A percentile compares a stretch with the other conserved stretches of the same genome.
These are phyloP conservation scores for Bovichtus variegatus DNA, from an alignment of 2,797 vertebrate genomes.

Conservation along the genomic window DNA sequence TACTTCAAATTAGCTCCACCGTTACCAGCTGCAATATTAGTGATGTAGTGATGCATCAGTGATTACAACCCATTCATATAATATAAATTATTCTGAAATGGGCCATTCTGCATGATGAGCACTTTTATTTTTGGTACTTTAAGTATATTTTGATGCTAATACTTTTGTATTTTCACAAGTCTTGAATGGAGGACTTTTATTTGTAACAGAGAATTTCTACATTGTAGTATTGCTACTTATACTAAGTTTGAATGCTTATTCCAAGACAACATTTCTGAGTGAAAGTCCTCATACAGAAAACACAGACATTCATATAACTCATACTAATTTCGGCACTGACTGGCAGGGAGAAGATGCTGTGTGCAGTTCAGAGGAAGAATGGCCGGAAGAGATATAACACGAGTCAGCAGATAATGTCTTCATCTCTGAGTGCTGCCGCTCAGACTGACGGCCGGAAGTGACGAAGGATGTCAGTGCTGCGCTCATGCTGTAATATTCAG, in stretches of 20 bases:
- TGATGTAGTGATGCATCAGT: background rate
- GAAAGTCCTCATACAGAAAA: background rate
- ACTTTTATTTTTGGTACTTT: too few species aligned
- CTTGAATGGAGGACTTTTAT: background rate
- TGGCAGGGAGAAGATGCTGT: constrained; percentile 4
- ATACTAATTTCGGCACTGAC: constrained; percentile 14
- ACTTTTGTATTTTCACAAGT: too few species aligned
- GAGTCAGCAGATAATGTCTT: constrained; percentile 50
- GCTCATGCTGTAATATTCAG: background rate
- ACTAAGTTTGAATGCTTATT: background rate
- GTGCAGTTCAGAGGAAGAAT: constrained; percentile 46
- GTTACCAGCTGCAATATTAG: background rate
- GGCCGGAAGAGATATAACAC: constrained; percentile 71
- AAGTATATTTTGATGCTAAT: too few species aligned
- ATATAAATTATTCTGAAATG: too few species aligned
- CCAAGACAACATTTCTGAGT: background rate
- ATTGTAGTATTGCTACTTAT: background rate
- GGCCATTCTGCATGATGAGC: too few species aligned
- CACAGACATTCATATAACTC: background rate
- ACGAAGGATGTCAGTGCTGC: constrained; percentile 8
- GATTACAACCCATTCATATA: too few species aligned
- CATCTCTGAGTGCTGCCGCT: background rate
- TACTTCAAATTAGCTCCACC: background rate
- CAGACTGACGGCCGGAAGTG: constrained; percentile 17
- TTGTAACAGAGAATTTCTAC: background rate